Evolutionary conservation across 2,113 vertebrate genomes (phyloP).

Genomic region (Myodes glareolus): DNA sequence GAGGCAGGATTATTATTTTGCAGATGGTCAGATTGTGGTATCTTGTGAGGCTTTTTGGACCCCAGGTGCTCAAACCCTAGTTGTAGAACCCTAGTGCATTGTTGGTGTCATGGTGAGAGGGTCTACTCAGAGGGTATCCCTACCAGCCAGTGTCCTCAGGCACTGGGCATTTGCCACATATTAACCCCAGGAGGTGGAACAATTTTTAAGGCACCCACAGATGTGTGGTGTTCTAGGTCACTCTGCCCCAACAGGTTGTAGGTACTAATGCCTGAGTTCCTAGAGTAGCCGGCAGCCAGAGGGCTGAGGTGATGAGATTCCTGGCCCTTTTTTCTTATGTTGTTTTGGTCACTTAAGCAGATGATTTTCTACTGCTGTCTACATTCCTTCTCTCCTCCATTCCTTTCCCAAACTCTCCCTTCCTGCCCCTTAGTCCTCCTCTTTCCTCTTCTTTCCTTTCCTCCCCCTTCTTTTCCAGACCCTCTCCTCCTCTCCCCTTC

Average conservation of each 20-base stretch:
- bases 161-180: not conserved
- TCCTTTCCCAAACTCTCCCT: not conserved
- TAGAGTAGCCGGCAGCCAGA: not conserved
- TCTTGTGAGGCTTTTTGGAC: not conserved
- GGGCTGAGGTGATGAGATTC: not conserved
- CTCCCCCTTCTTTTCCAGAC: not conserved
- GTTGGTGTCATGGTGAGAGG: rapidly evolving
- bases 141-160: not conserved
- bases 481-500: too few relatives aligned
- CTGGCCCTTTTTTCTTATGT: not conserved
- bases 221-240: not conserved
- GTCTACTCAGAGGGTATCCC: rapidly evolving
- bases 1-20: not conserved
- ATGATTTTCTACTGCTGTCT: not conserved
- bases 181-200: not conserved
- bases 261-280: rapidly evolving
- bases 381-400: not conserved
- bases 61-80: rapidly evolving
- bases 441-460: not conserved
- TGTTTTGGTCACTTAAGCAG: not conserved
- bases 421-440: too few relatives aligned
- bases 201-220: not conserved
- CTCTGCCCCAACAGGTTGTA: rapidly evolving
- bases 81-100: not conserved
- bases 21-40: not conserved